These are phyloP conservation scores for Spodoptera exigua DNA, from an alignment of 2,888 invertebrate species.

Conservation along the genomic window DNA sequence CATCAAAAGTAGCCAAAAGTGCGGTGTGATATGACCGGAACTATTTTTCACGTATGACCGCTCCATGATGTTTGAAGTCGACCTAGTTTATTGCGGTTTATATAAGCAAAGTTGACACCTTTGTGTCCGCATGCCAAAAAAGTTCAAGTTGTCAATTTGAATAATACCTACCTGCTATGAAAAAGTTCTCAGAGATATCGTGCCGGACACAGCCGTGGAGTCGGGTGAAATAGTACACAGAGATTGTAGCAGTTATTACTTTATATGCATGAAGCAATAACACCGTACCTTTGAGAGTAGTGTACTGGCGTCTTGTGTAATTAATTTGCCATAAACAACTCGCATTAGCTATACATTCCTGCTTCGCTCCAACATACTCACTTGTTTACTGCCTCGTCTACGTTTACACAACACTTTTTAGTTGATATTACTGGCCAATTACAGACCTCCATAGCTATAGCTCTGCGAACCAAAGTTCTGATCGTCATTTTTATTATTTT, in stretches of 20 bases:
- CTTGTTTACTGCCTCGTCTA: conserved; percentile 31
- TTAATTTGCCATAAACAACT: conserved; percentile 79
- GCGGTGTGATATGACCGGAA: too few species aligned
- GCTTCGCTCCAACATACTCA: conserved; percentile 50
- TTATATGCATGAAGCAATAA: conserved; percentile 84
- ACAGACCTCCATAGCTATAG: neutral
- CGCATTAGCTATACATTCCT: conserved; percentile 62
- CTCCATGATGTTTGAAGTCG: too few species aligned
- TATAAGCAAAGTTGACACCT: too few species aligned
- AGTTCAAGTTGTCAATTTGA: too few species aligned
- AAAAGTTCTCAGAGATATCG: conserved; percentile 14
- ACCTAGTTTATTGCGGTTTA: too few species aligned
- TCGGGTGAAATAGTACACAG: conserved; percentile 64
- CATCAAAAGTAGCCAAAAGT: too few species aligned
- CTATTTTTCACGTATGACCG: too few species aligned
- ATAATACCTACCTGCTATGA: neutral
- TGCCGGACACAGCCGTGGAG: conserved; percentile 59
- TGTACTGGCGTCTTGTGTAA: conserved; percentile 70
- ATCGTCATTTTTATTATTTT: too few species aligned
- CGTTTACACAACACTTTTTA: conserved; percentile 38
- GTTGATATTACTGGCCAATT: conserved; percentile 8
- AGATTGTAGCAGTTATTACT: conserved; percentile 77
- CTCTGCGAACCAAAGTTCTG: too few species aligned
- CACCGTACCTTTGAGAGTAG: conserved; percentile 65
- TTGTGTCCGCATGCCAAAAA: too few species aligned